Conservation (phyloP, 2,113 vertebrate genomes). For the Marmota monax region DNA sequence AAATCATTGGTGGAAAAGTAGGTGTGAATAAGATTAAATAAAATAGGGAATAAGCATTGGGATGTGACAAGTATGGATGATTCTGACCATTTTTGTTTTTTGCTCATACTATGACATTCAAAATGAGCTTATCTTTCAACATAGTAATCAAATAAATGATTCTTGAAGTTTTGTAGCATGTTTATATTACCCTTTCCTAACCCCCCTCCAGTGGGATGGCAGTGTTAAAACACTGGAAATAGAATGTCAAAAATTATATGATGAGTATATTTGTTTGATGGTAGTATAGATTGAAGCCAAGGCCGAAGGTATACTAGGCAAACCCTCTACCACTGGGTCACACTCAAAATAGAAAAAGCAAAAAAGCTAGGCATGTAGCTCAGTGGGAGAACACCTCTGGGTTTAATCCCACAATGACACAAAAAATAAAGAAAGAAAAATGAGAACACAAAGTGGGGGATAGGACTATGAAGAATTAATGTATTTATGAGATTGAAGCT, state of each 20-base stretch:
- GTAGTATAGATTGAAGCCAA: neutral
- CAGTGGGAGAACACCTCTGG: too few species aligned
- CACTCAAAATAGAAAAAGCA: too few species aligned
- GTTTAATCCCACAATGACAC: too few species aligned
- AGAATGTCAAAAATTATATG: neutral
- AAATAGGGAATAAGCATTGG: neutral
- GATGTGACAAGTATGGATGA: neutral
- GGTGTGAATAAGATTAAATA: neutral
- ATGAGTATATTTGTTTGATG: neutral
- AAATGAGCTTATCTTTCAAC: neutral
- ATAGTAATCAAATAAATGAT: neutral
- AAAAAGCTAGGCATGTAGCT: too few species aligned
- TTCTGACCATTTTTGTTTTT: neutral
- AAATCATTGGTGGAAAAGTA: too few species aligned
- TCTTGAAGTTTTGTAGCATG: neutral
- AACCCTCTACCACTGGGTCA: too few species aligned
- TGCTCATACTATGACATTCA: neutral
- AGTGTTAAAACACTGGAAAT: too few species aligned
- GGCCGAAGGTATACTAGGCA: too few species aligned
- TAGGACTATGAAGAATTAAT: rapidly evolving
- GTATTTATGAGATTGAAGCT: too few species aligned
- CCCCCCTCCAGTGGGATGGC: neutral
- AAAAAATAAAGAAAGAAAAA: neutral
- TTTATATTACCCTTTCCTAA: neutral
- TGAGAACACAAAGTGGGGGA: too few species aligned